Evolutionary conservation across 2,113 vertebrate species (phyloP), one percentile per base, ranked within the genome.

Genomic region (Cricetomys ansorgei): DNA sequence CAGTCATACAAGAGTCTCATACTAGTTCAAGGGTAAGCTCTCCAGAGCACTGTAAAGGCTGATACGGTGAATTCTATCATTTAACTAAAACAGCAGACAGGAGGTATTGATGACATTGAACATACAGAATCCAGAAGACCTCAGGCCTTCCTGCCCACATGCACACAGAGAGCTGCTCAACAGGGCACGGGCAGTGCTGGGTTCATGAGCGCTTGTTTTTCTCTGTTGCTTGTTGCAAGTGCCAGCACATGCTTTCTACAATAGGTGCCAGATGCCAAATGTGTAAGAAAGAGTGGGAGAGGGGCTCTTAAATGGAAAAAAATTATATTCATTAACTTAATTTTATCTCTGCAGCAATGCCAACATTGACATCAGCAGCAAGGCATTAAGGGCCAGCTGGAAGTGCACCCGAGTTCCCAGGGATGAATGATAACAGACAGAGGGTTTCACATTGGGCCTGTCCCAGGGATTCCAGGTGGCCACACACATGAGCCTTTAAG

Each of bases 401-500:
- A 96, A 55, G 73, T 40, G 0, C 75, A 65, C 72, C 84, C 29
- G 59, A 67, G 70, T 92, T 95, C 88, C 96, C 55, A 7, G 92
- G 93, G 48, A 84, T 65, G 59, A 64, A 57, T 92, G 87, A 84
- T 67, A 94, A 73, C 59, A 88, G 70, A 92, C 57, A 84, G 95
- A 92, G 50, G 62, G 45, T 43, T 81, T 91, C 59, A 72, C 72
- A 80, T 57, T 90, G 91, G 88, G 94, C 72, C 97, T 45, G 84
- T 85, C 92, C 94, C 91, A 95, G 95, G 93, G 95, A 96, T 92
- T 89, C 95, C 97, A 95, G 94, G 92, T 95, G 95, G 96, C 84
- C 59, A 29, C 0, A 92, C 91, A 97, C 85, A 53, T 19, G 59
- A 95, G 92, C 67, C 85, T 97, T 96, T 94, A 95, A 95, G 92